These are phyloP conservation scores for Latrodectus hesperus DNA, from an alignment of 2,888 invertebrate genomes.

Conservation along the genomic window DNA sequence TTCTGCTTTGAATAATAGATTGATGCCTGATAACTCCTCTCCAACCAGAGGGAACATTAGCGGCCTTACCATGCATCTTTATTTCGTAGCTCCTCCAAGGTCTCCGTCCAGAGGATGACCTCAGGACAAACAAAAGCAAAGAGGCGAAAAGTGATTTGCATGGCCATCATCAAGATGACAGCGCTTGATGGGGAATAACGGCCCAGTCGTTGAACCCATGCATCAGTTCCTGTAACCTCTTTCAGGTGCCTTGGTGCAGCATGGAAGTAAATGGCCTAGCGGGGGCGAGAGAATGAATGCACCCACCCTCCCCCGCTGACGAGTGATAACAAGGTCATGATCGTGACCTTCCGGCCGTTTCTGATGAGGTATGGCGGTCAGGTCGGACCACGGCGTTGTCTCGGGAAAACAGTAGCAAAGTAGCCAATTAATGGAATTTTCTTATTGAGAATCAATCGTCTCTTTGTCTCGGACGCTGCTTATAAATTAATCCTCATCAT, in stretches of 20 bases:
- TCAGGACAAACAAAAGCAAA: not conserved
- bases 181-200: conserved; percentile 35
- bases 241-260: conserved; percentile 17
- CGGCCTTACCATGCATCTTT: too few species aligned
- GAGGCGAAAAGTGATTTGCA: not conserved
- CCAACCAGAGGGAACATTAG: too few species aligned
- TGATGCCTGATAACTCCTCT: too few species aligned
- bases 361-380: not conserved
- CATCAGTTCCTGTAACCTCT: conserved; percentile 33
- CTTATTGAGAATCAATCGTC: too few species aligned
- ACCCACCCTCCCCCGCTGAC: conserved; percentile 30
- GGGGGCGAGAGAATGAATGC: conserved; percentile 50
- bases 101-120: conserved; percentile 3
- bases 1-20: too few species aligned
- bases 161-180: not conserved
- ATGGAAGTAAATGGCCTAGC: conserved; percentile 25
- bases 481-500: too few species aligned
- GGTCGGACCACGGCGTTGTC: not conserved
- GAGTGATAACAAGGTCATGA: conserved; percentile 45
- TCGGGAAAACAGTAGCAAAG: not conserved
- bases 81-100: too few species aligned
- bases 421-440: too few species aligned
- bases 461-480: too few species aligned
- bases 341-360: conserved; percentile 32
- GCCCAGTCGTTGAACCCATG: conserved; percentile 47